Conservation (phyloP, 2,888 invertebrate species). For the Hedya salicella region DNA sequence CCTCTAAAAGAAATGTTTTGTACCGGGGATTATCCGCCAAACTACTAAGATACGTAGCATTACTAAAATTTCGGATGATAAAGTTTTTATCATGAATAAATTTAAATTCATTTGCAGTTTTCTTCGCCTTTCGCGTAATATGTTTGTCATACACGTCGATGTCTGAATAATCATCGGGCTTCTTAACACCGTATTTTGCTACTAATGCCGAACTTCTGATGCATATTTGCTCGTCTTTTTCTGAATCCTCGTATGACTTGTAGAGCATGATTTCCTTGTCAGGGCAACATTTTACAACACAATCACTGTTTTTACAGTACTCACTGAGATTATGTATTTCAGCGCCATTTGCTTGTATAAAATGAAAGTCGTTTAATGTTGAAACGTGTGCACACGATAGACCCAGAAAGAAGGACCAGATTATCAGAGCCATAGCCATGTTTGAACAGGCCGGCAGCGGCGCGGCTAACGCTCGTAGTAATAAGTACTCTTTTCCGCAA, state of each 20-base stretch:
- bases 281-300: slow-evolving; percentile 21
- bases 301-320: slow-evolving; percentile 11
- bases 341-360: neutral
- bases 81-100: slow-evolving; percentile 1
- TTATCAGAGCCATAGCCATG: neutral
- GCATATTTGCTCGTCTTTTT: neutral
- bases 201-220: neutral
- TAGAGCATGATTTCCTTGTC: slow-evolving; percentile 2
- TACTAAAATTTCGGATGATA: neutral
- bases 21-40: neutral
- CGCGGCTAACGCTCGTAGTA: slow-evolving; percentile 8
- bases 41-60: neutral
- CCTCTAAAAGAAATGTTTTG: slow-evolving; percentile 17
- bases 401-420: neutral
- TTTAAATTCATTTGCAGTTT: slow-evolving; percentile 1
- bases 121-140: slow-evolving; percentile 6
- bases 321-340: neutral
- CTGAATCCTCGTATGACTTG: neutral
- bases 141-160: slow-evolving; percentile 7
- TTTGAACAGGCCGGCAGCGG: neutral
- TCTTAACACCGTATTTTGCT: neutral
- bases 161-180: slow-evolving; percentile 10
- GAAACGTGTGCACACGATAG: slow-evolving; percentile 1
- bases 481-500: neutral
- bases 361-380: neutral